Percentiles rank a stretch among this genome's conserved stretches.
These are phyloP conservation scores for Coregonus clupeaformis DNA, from an alignment of 2,113 vertebrate genomes.

Conservation along the genomic window DNA sequence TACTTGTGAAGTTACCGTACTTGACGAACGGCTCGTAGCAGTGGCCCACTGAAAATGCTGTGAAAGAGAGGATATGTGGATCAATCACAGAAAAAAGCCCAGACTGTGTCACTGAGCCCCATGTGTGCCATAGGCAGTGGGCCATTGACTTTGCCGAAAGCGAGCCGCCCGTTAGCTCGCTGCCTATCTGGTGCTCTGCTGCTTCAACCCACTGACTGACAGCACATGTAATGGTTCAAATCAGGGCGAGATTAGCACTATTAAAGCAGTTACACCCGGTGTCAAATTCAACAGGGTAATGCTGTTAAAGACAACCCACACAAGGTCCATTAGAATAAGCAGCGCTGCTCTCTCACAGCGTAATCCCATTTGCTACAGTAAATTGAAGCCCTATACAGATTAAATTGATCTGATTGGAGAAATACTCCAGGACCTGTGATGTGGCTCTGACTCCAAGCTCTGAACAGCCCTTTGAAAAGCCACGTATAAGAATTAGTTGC, in stretches of 20 bases:
- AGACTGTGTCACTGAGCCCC: background rate
- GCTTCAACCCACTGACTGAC: background rate
- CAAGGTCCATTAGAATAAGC: slow-evolving; percentile 23
- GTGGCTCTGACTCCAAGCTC: background rate
- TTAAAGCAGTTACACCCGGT: slow-evolving; percentile 14
- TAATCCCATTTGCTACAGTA: slow-evolving; percentile 48
- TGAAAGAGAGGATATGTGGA: slow-evolving; percentile 18
- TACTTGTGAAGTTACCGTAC: slow-evolving; percentile 93
- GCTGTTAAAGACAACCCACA: slow-evolving; percentile 42
- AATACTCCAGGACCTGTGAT: slow-evolving; percentile 24
- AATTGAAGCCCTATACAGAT: slow-evolving; percentile 44
- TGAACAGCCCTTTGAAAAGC: background rate
- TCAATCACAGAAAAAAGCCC: background rate
- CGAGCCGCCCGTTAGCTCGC: background rate
- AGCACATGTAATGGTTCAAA: background rate
- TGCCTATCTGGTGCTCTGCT: background rate
- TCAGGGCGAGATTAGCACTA: slow-evolving; percentile 3
- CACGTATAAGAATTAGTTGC: background rate
- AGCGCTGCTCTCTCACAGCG: slow-evolving; percentile 28
- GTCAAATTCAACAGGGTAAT: slow-evolving; percentile 22
- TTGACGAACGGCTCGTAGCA: slow-evolving; percentile 96
- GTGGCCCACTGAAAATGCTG: slow-evolving; percentile 88
- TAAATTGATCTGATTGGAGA: slow-evolving; percentile 49
- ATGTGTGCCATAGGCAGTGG: no score
- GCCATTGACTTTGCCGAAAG: background rate